Evolutionary conservation across 2,888 invertebrate species (phyloP), one percentile per base, ranked within the genome.

Genomic region (Drosophila greeni): DNA sequence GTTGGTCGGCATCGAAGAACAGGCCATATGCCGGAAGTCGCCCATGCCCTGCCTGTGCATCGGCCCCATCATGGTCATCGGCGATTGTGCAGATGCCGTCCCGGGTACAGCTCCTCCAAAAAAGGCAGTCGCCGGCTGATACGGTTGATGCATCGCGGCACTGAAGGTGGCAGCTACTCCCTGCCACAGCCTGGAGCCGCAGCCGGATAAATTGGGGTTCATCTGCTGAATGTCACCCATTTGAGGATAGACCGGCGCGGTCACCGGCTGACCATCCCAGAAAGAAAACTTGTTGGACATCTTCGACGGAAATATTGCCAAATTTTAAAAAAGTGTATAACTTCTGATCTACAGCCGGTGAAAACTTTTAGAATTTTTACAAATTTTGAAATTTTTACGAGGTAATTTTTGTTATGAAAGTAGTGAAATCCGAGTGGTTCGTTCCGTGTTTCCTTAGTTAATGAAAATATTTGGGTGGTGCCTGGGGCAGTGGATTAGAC

Each of bases 191-290:
- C 16, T 16, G 12, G 18, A 8, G 45, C 47, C 24, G 14, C 26
- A 26, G n/a, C 20, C 40, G 33, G 33, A 11, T 2, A 11, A 6
- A 9, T 34, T 34, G 14, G 26, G 42, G n/a, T 20, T 23, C 34
- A 34, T 12, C 7, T 45, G 26, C 29, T 26, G 43, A 11, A 42
- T 40, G 31, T 20, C 58, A 7, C 42, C 58, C 56, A 58, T 58
- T 8, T 55, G 58, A 5, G 58, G 58, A 33, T 34, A 58, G 4
- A 58, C 34, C n/a, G 58, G 55, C 9, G 54, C 40, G 12, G 57
- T 55, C 14, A 58, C 58, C 23, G 42, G 58, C 26, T 58, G 60
- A 3, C 60, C 60, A n/a, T 59, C 14, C 59, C 59, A 47, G 20
- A 58, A 60, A 2, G 45, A 47, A 5, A 37, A 12, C 14, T 11